Evolutionary conservation across 2,888 invertebrate species (phyloP).

Genomic region (Meloe dianella): DNA sequence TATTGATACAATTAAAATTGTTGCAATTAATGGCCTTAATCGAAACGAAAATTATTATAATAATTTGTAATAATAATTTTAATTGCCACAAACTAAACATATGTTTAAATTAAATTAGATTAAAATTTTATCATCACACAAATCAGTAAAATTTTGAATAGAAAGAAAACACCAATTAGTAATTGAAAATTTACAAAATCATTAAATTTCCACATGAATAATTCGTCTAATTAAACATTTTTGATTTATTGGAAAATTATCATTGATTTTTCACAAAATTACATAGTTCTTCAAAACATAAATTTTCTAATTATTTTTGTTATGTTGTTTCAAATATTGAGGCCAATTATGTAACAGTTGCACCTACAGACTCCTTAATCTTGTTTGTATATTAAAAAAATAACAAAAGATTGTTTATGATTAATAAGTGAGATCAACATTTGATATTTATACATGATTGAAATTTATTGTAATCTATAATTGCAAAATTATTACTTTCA

Average conservation of each 20-base stretch:
- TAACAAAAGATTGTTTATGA: conserved; percentile 1
- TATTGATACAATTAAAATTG: not conserved
- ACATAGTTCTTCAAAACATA: not conserved
- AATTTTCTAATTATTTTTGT: not conserved
- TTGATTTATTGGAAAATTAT: not conserved
- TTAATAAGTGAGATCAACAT: not conserved
- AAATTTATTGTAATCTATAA: not conserved
- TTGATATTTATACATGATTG: not conserved
- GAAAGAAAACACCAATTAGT: not conserved
- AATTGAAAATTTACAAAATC: not conserved
- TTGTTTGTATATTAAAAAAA: not conserved
- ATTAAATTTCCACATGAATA: not conserved
- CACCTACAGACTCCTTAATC: conserved; percentile 7
- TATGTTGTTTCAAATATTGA: not conserved
- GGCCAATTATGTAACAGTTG: conserved; percentile 7
- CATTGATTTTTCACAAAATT: not conserved
- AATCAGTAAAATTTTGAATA: too few relatives aligned
- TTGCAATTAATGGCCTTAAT: not conserved
- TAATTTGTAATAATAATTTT: conserved; percentile 22
- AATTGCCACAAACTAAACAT: conserved; percentile 21
- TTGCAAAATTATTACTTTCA: not conserved
- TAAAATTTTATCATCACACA: not conserved
- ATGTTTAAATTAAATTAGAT: conserved; percentile 17
- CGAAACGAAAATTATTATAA: conserved; percentile 13
- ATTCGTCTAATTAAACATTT: not conserved